These are phyloP conservation scores for Apodemia zela DNA, from an alignment of 2,888 invertebrate genomes.

Conservation along the genomic window DNA sequence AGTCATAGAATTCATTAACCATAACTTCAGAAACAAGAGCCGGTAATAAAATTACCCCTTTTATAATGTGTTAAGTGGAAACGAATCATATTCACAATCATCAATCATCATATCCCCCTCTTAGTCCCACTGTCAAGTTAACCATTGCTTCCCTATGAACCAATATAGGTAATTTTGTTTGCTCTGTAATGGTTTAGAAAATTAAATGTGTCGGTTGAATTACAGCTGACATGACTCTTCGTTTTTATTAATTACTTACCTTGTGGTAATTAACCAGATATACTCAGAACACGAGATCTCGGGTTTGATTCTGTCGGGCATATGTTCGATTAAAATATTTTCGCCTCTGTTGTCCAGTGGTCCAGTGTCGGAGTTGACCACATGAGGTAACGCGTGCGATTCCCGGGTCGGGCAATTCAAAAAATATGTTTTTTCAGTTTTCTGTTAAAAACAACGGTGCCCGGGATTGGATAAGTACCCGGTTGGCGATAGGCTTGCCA, in stretches of 20 bases:
- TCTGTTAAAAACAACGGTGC: no score
- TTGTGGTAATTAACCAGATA: no score
- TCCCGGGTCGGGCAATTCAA: no score
- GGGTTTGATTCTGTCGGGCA: no score
- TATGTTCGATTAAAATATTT: no score
- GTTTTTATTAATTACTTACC: background rate
- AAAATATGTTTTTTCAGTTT: no score
- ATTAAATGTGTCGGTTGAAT: background rate
- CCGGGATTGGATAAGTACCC: no score
- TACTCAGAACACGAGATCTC: no score
- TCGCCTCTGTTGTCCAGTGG: no score
- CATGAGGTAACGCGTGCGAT: no score
- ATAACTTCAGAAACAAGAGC: constrained; percentile 65
- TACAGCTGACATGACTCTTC: constrained; percentile 4
- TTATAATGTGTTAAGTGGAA: constrained; percentile 76
- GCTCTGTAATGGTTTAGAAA: constrained; percentile 5
- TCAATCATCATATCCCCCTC: constrained; percentile 72
- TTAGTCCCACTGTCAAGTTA: constrained; percentile 36
- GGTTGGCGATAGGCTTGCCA: no score
- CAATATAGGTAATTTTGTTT: constrained; percentile 9
- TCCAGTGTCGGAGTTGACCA: no score
- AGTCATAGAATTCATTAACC: constrained; percentile 72
- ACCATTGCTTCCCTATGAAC: constrained; percentile 12
- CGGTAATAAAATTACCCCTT: constrained; percentile 74
- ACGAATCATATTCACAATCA: constrained; percentile 70